Conservation (phyloP, 2,113 vertebrate species). For the Piprites chloris region DNA sequence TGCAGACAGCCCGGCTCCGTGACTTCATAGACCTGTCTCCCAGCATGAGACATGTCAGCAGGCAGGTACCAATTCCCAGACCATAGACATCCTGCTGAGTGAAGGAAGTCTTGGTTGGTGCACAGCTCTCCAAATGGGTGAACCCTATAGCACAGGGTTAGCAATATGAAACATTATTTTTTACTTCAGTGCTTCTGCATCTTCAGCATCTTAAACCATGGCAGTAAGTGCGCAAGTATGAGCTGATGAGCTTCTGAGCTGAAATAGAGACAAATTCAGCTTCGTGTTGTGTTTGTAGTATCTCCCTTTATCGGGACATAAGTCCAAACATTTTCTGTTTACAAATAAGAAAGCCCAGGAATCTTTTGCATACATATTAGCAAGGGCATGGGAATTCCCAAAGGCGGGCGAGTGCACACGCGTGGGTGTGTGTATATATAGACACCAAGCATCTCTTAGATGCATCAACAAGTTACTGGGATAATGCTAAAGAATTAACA, state of each 20-base stretch:
- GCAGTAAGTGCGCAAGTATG: constrained; percentile 72
- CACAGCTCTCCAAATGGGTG: constrained; percentile 71
- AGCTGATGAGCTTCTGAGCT: constrained; percentile 80
- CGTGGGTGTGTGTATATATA: not conserved
- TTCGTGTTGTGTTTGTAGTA: constrained; percentile 66
- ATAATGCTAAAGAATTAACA: constrained; percentile 1
- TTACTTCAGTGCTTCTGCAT: constrained; percentile 65
- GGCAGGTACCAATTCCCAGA: constrained; percentile 82
- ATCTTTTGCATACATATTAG: not conserved
- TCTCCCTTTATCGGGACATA: constrained; percentile 67
- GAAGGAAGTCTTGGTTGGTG: constrained; percentile 68
- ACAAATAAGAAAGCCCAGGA: not conserved
- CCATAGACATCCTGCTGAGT: constrained; percentile 73
- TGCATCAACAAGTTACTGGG: not conserved
- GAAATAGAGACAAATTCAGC: constrained; percentile 73
- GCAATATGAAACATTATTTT: constrained; percentile 66
- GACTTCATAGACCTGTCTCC: constrained; percentile 79
- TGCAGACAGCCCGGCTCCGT: constrained; percentile 23
- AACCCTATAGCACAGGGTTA: constrained; percentile 43
- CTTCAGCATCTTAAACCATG: constrained; percentile 64
- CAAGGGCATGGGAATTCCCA: not conserved
- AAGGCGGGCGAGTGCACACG: not conserved
- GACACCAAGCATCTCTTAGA: not conserved
- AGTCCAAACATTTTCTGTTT: constrained; percentile 75
- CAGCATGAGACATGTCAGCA: constrained; percentile 66